A percentile compares a stretch with the other conserved stretches of the same genome.
phyloP scores from a whole-genome alignment of 1,140 invertebrate species.

The Tribolium castaneum region DNA sequence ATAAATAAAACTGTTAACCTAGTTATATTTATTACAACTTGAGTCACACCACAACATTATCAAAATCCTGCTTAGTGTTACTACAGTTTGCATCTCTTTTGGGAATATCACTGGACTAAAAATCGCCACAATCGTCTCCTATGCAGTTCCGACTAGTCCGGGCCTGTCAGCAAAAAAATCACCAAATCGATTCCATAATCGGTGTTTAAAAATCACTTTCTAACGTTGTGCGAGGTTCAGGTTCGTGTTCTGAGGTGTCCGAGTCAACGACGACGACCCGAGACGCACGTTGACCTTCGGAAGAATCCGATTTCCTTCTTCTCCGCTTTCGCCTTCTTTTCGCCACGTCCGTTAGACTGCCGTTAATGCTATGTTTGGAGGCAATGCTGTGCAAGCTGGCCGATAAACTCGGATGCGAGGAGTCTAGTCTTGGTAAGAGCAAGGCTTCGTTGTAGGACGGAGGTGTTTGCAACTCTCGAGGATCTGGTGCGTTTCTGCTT shows the following conservation, averaged over 20 bases:
- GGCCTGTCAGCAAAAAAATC: too few species aligned
- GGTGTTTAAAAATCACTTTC: constrained; percentile 57
- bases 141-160: background rate
- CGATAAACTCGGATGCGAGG: constrained; percentile 70
- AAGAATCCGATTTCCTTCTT: constrained; percentile 59
- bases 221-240: constrained; percentile 39
- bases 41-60: background rate
- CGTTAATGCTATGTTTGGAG: constrained; percentile 49
- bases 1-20: background rate
- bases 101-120: background rate
- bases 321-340: constrained; percentile 62
- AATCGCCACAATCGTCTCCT: background rate
- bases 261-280: constrained; percentile 49
- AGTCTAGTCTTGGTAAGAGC: constrained; percentile 73
- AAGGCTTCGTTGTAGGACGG: constrained; percentile 81
- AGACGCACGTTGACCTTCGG: constrained; percentile 47
- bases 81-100: background rate
- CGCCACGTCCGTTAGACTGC: constrained; percentile 63
- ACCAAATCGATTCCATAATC: too few species aligned
- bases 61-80: background rate
- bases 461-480: constrained; percentile 72
- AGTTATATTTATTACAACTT: background rate
- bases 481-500: constrained; percentile 70
- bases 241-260: constrained; percentile 47
- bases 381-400: constrained; percentile 65